phyloP scores from a whole-genome alignment of 2,113 vertebrate species.

The Rhinoptilus africanus region DNA sequence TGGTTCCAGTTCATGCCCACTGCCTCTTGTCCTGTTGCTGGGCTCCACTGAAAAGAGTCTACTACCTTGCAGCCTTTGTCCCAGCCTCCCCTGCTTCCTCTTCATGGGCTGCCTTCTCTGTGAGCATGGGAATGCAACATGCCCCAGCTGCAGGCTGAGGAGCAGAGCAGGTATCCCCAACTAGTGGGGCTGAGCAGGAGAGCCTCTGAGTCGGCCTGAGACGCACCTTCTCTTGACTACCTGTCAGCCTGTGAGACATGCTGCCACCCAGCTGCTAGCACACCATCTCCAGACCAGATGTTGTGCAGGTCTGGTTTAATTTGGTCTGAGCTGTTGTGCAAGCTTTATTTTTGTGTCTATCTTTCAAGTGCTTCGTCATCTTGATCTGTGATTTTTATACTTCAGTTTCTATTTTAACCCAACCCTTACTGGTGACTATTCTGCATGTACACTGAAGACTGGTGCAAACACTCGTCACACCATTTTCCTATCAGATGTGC shows the following conservation, averaged over 20 bases:
- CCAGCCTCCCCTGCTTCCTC: background rate
- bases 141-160: background rate
- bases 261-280: constrained; percentile 37
- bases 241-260: background rate
- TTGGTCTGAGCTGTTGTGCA: background rate
- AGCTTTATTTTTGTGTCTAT: background rate
- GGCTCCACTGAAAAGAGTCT: background rate
- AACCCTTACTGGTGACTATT: background rate
- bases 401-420: background rate
- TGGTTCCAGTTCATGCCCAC: background rate
- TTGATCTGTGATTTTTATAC: background rate
- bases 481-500: background rate
- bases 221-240: background rate
- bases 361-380: background rate
- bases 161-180: background rate
- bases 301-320: background rate
- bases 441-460: rapidly evolving
- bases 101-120: background rate
- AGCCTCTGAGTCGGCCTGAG: background rate
- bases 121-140: rapidly evolving
- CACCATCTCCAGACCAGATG: constrained; percentile 33
- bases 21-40: background rate
- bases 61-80: background rate
- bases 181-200: background rate
- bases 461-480: background rate